Conservation (phyloP, 2,797 vertebrate species). For the Tauraco hartlaubi region DNA sequence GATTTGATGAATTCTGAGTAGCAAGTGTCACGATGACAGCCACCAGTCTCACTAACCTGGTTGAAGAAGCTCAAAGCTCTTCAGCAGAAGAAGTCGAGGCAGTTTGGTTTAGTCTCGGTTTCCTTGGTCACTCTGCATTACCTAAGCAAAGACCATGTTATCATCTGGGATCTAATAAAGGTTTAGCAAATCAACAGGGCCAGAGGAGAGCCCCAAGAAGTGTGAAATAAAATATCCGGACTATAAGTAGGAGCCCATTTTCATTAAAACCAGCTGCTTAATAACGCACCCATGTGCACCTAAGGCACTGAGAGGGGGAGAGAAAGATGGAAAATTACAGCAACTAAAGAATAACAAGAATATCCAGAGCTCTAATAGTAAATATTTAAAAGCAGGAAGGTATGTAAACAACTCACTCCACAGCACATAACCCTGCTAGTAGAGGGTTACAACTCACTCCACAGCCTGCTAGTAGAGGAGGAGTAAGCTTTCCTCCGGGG, state of each 20-base stretch:
- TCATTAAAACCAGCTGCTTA: slow-evolving; percentile 56
- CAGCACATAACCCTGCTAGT: not conserved
- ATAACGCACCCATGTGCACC: slow-evolving; percentile 24
- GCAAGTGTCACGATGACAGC: accelerated
- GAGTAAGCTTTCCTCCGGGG: not conserved
- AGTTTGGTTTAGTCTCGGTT: not conserved
- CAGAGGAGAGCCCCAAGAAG: not conserved
- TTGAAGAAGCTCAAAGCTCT: not conserved
- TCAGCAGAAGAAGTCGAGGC: not conserved
- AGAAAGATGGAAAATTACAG: not conserved
- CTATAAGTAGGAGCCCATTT: not conserved
- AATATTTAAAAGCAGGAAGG: slow-evolving; percentile 42
- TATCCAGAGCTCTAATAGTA: slow-evolving; percentile 17
- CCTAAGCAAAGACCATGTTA: not conserved
- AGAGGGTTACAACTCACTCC: not conserved
- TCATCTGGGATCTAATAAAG: slow-evolving; percentile 10
- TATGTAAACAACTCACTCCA: slow-evolving; percentile 35
- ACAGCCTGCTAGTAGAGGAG: not conserved
- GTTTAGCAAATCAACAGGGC: not conserved
- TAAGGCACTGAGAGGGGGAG: not conserved
- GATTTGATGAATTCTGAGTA: not conserved
- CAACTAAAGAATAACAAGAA: not conserved
- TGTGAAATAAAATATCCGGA: slow-evolving; percentile 44
- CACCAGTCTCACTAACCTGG: accelerated
- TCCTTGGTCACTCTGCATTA: not conserved